Base-by-base conservation (phyloP, 2,113 vertebrate genomes). In the Oreochromis tanganicae region DNA sequence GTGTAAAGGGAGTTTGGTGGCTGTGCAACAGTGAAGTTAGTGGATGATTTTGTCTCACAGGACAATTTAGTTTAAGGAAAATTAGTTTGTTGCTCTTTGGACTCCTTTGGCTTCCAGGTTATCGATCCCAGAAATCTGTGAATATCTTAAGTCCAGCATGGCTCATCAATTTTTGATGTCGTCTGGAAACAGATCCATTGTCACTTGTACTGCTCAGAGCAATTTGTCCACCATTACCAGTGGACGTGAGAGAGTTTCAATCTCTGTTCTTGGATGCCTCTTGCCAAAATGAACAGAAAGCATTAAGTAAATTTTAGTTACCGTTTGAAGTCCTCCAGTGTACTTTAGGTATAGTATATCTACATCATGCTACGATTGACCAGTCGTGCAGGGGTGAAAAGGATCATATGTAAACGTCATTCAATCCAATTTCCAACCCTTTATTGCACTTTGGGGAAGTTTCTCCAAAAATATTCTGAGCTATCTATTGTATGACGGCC, bases 1-100 rank as follows among this genome's bases (percentile, higher is more conserved):
- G 43, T 0, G 71, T 78, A 29, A 8, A 0, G 24, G 24, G 2
- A 50, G 27, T 32, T 50, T 0, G 24, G 16, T 78, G 71, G 17
- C 71, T 50, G 24, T 48, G 68, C 41, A 48, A 48, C 14, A 32
- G 71, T 50, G 43, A 50, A 27, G 38, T 21, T 46, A 32, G 16
- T 12, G 43, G 50, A 32, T 32, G 10, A 19, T 17, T 32, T 75
- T 32, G 16, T 27, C 43, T 75, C 3, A 29, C 21, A 19, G 71
- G 10, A 29, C 14, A 29, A 19, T 12, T 75, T 27, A 7, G 24
- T 75, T 48, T 19, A 10, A 48, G 43, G 71, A 29, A 73, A 73
- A 75, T 75, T 1, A 7, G 71, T 14, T 50, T 50, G 13, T 73
- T 46, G 68, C 21, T 46, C 38, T 73, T 46, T 73, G 68, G 21